Evolutionary conservation across 2,888 invertebrate species (phyloP).

Genomic region (Priocnemis perturbator): DNA sequence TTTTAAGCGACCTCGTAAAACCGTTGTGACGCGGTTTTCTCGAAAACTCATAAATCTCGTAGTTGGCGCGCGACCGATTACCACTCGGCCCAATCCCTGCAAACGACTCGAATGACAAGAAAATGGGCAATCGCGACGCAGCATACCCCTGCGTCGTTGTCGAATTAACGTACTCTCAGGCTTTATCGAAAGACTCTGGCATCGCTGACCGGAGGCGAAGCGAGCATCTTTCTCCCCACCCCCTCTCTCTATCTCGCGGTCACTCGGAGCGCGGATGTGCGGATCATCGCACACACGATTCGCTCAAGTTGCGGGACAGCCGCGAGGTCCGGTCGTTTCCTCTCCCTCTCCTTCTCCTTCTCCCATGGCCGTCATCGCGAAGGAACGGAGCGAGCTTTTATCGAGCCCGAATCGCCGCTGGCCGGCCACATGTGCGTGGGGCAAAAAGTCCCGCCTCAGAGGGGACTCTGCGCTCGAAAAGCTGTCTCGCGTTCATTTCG

Average conservation of each 20-base stretch:
- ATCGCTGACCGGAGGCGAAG: too few relatives aligned
- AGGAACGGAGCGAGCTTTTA: conserved; percentile 61
- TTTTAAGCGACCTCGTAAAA: conserved; percentile 57
- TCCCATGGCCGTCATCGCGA: conserved; percentile 24
- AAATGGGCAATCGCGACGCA: background rate
- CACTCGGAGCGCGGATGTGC: conserved; percentile 64
- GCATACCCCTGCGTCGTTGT: background rate
- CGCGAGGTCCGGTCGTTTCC: conserved; percentile 54
- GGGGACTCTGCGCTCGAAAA: conserved; percentile 36
- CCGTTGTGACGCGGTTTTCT: conserved; percentile 48
- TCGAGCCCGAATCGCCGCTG: conserved; percentile 69
- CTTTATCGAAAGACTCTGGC: too few relatives aligned
- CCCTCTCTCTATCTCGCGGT: background rate
- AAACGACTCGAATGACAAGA: background rate
- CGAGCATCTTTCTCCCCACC: background rate
- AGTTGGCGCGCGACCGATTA: conserved; percentile 19
- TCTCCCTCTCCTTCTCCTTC: conserved; percentile 28
- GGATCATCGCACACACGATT: conserved; percentile 72
- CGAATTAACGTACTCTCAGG: background rate
- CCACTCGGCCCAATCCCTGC: conserved; percentile 30
- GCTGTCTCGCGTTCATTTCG: conserved; percentile 19
- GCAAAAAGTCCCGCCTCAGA: conserved; percentile 64
- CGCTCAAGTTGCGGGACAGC: conserved; percentile 66
- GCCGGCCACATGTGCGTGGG: conserved; percentile 67
- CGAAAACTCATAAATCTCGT: conserved; percentile 64